Base-by-base conservation (phyloP, 35 echinoderm and acorn worm species). In the Ophiothrix spiculata region DNA sequence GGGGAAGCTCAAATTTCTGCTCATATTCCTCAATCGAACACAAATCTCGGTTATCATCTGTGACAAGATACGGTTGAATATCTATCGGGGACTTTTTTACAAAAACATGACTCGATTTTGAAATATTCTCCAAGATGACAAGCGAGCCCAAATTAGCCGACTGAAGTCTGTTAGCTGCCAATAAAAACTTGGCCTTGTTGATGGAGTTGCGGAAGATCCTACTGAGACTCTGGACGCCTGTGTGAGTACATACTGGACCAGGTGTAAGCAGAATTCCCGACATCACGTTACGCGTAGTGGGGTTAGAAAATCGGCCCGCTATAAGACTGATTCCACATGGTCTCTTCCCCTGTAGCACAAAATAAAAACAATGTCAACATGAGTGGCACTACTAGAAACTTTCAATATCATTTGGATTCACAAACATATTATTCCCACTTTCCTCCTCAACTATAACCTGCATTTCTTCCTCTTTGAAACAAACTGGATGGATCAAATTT, bases 281-380 rank as follows among this genome's bases (percentile, higher is more conserved):
- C 60, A 69, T 69, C 16, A 69, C 6, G 29, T 69, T 69, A 15
- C 60, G 60, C 2, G 60, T 69, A 28, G 60, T 69, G 29, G 60
- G 60, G 29, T 69, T 69, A 25, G 60, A 69, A 69, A 69, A 69
- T 4, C 60, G 60, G 29, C 23, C 29, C 25, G 6, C 6, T n/a
- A n/a, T n/a, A n/a, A n/a, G n/a, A 12, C 60, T 28, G 2, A 12
- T 69, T 69, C 23, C 60, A 69, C 60, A 25, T 69, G 10, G 8
- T 10, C 60, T 69, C 60, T 69, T 69, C 29, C 60, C 60, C 60
- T 69, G 60, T 69, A 69, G 60, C 60, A 69, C 60, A 69, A 69
- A 69, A 69, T 28, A 69, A 69, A 69, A 69, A n/a, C n/a, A n/a
- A n/a, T n/a, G n/a, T n/a, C n/a, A n/a, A n/a, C n/a, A n/a, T n/a